These are phyloP conservation scores for Myoxocephalus aenaeus DNA, from an alignment of 2,797 vertebrate genomes.

Conservation along the genomic window DNA sequence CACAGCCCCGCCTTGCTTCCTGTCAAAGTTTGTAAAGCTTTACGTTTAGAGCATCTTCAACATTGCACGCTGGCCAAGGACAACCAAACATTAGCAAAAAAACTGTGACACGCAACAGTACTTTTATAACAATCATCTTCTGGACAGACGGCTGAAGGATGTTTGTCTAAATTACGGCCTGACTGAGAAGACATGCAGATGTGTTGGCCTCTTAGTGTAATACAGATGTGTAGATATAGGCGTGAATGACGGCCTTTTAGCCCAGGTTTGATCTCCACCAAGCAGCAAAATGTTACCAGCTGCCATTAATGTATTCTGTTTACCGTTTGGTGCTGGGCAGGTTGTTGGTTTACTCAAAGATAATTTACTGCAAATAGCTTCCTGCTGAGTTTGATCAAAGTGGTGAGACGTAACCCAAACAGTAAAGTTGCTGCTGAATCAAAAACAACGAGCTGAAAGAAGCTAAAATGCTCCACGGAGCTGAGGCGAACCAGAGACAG, in stretches of 20 bases:
- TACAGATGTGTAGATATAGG: background rate
- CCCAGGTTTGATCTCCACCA: no score
- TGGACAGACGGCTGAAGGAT: background rate
- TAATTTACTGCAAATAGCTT: background rate
- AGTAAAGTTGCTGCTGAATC: background rate
- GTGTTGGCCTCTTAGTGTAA: background rate
- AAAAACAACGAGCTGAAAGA: background rate
- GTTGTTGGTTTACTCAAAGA: background rate
- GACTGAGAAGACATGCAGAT: background rate
- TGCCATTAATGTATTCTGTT: background rate
- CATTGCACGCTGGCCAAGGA: background rate
- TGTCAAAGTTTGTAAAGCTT: conserved; percentile 7
- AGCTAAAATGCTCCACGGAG: background rate
- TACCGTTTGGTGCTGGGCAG: background rate
- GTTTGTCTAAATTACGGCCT: background rate
- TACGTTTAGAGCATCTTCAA: background rate
- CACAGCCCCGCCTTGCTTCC: background rate
- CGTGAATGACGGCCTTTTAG: background rate
- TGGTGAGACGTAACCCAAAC: background rate
- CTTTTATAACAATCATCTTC: background rate
- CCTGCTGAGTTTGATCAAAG: background rate
- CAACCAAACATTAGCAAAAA: background rate
- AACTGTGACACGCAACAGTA: background rate
- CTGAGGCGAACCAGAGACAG: background rate
- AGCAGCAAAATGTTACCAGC: background rate